Conservation (phyloP, 2,888 invertebrate genomes). For the Polietes domitor region DNA sequence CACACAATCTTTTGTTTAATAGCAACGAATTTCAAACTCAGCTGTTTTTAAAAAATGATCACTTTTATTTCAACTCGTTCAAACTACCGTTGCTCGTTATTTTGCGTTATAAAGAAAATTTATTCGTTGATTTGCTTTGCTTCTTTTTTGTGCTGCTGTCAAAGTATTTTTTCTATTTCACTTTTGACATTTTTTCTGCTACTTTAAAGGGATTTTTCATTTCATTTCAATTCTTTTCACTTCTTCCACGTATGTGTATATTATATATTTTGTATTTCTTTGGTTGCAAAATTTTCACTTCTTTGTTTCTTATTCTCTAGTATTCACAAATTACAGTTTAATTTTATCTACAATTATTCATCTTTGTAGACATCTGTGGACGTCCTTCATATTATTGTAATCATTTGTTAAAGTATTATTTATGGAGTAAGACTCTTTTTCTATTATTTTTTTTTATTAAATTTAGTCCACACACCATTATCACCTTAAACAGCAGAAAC, state of each 20-base stretch:
- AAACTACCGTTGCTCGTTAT: slow-evolving; percentile 42
- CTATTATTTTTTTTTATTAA: slow-evolving; percentile 22
- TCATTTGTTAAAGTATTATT: slow-evolving; percentile 30
- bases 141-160: slow-evolving; percentile 41
- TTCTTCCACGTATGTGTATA: not conserved
- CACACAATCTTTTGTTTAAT: slow-evolving; percentile 5
- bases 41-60: slow-evolving; percentile 60
- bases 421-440: slow-evolving; percentile 17
- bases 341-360: not conserved
- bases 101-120: slow-evolving; percentile 9
- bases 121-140: too few relatives aligned
- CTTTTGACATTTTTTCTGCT: slow-evolving; percentile 61
- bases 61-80: slow-evolving; percentile 47
- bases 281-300: slow-evolving; percentile 1
- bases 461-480: slow-evolving; percentile 55
- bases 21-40: slow-evolving; percentile 49
- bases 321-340: not conserved
- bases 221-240: slow-evolving; percentile 4
- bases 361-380: slow-evolving; percentile 9
- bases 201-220: slow-evolving; percentile 43
- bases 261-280: not conserved
- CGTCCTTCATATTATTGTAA: not conserved
- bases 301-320: not conserved
- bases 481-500: slow-evolving; percentile 80
- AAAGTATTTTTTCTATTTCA: slow-evolving; percentile 51